These are phyloP conservation scores for Lathamus discolor DNA, from an alignment of 2,113 vertebrate species.

Conservation along the genomic window DNA sequence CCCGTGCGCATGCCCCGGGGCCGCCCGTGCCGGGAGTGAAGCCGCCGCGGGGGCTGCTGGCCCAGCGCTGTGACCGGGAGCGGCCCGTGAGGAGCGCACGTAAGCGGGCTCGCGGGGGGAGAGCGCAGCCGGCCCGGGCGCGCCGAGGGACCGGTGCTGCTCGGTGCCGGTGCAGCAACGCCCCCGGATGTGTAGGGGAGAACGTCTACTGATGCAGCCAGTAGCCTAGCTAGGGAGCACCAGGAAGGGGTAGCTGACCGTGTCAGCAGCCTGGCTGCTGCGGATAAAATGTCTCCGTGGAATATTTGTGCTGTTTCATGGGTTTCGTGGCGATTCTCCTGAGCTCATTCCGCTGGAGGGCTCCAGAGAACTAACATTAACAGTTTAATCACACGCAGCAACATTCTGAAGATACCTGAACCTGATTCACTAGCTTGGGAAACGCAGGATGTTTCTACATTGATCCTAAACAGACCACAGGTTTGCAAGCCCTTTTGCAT, in stretches of 20 bases:
- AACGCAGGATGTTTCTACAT: not conserved
- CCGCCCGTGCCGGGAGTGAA: not conserved
- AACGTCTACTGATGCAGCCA: accelerated
- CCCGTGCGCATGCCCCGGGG: not conserved
- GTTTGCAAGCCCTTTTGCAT: not conserved
- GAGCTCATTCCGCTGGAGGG: slow-evolving; percentile 8
- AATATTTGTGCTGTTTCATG: not conserved
- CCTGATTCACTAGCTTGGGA: not conserved
- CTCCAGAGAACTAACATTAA: not conserved
- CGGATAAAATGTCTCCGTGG: not conserved
- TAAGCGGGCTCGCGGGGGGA: not conserved
- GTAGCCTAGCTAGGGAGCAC: not conserved
- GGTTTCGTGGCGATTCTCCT: not conserved
- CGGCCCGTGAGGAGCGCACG: not conserved
- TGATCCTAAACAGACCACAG: no score
- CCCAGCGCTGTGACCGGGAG: not conserved
- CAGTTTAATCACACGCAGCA: not conserved
- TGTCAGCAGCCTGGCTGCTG: not conserved
- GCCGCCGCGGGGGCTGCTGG: not conserved
- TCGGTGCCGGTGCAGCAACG: not conserved
- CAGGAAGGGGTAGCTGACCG: not conserved
- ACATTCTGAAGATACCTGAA: accelerated
- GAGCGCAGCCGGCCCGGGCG: not conserved
- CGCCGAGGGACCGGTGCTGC: not conserved
- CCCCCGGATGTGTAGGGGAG: accelerated